These are phyloP conservation scores for Ceraclea dissimilis DNA, from an alignment of 2,888 invertebrate species.

Conservation along the genomic window DNA sequence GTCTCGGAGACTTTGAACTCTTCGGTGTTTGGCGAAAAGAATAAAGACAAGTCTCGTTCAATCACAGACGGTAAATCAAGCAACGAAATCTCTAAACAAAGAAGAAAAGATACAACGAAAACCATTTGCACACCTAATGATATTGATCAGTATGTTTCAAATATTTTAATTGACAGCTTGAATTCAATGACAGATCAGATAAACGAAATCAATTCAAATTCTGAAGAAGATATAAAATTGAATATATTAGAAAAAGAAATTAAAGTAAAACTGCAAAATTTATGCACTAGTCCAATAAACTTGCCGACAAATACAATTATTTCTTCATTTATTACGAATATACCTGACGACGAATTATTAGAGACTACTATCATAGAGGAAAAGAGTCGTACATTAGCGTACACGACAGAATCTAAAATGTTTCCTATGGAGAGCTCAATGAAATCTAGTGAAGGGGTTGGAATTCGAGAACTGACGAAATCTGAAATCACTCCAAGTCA, in stretches of 20 bases:
- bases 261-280: conserved; percentile 44
- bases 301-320: conserved; percentile 46
- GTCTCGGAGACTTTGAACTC: conserved; percentile 39
- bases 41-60: conserved; percentile 9
- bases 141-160: conserved; percentile 47
- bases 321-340: conserved; percentile 27
- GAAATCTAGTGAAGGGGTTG: conserved; percentile 7
- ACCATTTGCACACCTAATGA: conserved; percentile 28
- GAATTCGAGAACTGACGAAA: conserved; percentile 2
- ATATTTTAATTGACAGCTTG: conserved; percentile 46
- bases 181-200: conserved; percentile 44
- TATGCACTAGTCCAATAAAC: conserved; percentile 37
- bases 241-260: conserved; percentile 47
- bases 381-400: conserved; percentile 20
- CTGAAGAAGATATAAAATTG: conserved; percentile 37
- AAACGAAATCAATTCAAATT: conserved; percentile 40
- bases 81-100: conserved; percentile 1
- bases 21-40: conserved; percentile 23
- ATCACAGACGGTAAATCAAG: not conserved
- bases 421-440: conserved; percentile 18
- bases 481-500: conserved; percentile 4
- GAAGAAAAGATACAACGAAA: conserved; percentile 9
- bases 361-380: conserved; percentile 25
- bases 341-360: conserved; percentile 23
- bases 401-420: conserved; percentile 21